Percentiles rank a stretch among this genome's conserved stretches.
phyloP scores from a whole-genome alignment of 92 coral and sea anemone species.

The Umimayanthus chanpuru region DNA sequence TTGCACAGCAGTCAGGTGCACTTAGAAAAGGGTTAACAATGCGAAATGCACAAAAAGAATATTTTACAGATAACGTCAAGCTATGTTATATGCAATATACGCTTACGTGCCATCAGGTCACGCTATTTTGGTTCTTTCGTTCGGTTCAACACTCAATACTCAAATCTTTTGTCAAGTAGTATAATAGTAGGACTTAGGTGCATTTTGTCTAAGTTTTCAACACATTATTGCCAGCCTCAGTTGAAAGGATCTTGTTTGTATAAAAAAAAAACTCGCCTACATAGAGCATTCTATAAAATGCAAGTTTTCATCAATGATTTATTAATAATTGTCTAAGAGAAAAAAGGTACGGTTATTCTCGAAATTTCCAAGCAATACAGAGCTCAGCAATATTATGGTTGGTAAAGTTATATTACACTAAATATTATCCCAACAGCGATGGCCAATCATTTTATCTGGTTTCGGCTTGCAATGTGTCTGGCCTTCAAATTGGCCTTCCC shows the following conservation, averaged over 20 bases:
- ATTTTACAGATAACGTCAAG: not conserved
- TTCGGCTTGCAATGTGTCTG: not conserved
- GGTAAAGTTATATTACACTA: not conserved
- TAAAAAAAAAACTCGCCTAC: not conserved
- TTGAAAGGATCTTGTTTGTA: not conserved
- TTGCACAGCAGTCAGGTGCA: constrained; percentile 5
- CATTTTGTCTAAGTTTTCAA: not conserved
- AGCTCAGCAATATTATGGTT: not conserved
- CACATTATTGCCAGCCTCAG: not conserved
- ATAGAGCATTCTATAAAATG: not conserved
- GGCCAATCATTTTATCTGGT: not conserved
- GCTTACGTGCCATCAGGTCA: not conserved
- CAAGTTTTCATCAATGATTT: too few species aligned
- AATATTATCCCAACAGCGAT: not conserved
- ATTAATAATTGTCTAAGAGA: not conserved
- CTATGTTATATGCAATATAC: not conserved
- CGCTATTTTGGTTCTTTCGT: not conserved
- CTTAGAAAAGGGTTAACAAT: not conserved
- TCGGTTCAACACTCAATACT: not conserved
- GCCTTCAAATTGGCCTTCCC: not conserved
- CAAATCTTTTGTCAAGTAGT: not conserved
- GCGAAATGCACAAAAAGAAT: not conserved
- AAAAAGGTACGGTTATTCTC: too few species aligned
- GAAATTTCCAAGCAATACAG: not conserved
- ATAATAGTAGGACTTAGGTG: not conserved